A percentile compares a stretch with the other conserved stretches of the same genome.
Evolutionary conservation across 2,113 vertebrate species (phyloP).

Genomic region (Sula dactylatra): DNA sequence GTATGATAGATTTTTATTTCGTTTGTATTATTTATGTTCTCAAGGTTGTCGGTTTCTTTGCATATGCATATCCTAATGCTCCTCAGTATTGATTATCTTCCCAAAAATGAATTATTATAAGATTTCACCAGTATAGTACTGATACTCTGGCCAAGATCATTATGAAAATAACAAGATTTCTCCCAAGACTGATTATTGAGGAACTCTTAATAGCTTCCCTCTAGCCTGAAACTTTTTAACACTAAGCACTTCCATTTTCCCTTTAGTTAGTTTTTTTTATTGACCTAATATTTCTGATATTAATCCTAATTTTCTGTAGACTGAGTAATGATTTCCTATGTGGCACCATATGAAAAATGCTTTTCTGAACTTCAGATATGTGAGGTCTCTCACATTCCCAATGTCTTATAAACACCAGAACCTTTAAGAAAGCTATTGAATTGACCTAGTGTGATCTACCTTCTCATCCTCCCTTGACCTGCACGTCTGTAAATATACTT

Average conservation of each 20-base stretch:
- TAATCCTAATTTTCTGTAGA: conserved; percentile 7
- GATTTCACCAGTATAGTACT: background rate
- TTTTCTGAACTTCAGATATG: background rate
- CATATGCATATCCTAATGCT: background rate
- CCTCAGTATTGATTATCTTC: background rate
- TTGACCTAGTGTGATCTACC: background rate
- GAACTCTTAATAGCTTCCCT: background rate
- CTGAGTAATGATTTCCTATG: background rate
- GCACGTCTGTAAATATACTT: background rate
- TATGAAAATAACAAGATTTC: background rate
- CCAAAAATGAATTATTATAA: background rate
- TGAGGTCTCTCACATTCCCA: background rate
- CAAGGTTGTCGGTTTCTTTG: background rate
- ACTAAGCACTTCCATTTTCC: background rate
- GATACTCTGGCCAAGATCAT: background rate
- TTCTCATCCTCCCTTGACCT: background rate
- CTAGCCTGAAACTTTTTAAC: background rate
- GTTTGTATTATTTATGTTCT: background rate
- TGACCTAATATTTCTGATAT: conserved; percentile 9
- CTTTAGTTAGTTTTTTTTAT: background rate
- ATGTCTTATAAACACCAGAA: background rate
- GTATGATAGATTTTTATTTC: background rate
- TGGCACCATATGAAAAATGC: background rate
- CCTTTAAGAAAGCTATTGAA: background rate
- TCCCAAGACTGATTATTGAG: background rate